phyloP scores from a whole-genome alignment of 2,888 invertebrate genomes.

The Orthonevra nobilis region DNA sequence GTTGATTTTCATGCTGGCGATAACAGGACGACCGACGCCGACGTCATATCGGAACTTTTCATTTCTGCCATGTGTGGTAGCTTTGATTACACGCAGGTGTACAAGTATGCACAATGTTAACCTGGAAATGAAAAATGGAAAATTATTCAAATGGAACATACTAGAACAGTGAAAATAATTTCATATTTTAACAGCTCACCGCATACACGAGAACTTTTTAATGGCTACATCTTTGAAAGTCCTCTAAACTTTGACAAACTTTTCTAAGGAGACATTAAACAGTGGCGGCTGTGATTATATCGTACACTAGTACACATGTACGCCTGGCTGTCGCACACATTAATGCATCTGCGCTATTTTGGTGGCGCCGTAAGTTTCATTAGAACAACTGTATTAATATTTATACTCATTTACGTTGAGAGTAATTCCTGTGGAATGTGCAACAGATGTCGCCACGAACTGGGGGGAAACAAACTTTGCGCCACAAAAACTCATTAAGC shows the following conservation, averaged over 20 bases:
- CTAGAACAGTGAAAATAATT: conserved; percentile 29
- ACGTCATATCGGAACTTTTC: conserved; percentile 18
- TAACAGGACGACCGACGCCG: no score
- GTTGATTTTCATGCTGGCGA: conserved; percentile 11
- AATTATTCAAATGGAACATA: conserved; percentile 41
- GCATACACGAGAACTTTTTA: conserved; percentile 20
- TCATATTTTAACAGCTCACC: conserved; percentile 37
- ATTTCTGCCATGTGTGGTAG: background rate
- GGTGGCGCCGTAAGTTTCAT: conserved; percentile 47
- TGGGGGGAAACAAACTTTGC: conserved; percentile 30
- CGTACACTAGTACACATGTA: background rate
- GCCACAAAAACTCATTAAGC: conserved; percentile 56
- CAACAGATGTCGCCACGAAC: conserved; percentile 59
- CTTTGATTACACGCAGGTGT: conserved; percentile 28
- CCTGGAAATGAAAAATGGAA: conserved; percentile 33
- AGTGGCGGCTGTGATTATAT: conserved; percentile 16
- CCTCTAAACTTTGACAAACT: conserved; percentile 33
- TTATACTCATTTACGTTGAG: conserved; percentile 59
- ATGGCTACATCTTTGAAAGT: conserved; percentile 25
- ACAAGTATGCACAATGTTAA: conserved; percentile 8
- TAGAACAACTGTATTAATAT: conserved; percentile 68
- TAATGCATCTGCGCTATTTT: conserved; percentile 31
- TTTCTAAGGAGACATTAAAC: conserved; percentile 28
- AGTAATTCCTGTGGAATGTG: conserved; percentile 59
- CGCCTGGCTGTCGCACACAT: conserved; percentile 27